These are phyloP conservation scores for Vicugna pacos DNA, from an alignment of 2,113 vertebrate genomes.

Conservation along the genomic window DNA sequence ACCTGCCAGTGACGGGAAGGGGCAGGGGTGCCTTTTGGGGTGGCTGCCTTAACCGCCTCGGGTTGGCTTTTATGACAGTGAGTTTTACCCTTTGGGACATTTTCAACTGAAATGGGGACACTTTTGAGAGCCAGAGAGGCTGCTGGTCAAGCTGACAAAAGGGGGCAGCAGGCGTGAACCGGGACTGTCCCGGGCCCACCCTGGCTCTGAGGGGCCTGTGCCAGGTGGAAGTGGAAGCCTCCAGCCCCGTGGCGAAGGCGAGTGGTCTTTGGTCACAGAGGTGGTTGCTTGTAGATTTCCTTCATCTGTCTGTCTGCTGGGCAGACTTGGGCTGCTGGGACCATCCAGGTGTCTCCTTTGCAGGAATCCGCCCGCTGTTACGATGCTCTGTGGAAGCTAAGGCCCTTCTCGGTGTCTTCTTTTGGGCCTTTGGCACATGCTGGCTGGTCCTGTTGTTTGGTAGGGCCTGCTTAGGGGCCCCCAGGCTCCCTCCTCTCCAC, in stretches of 20 bases:
- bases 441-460: neutral
- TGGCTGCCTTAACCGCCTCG: rapidly evolving
- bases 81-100: neutral
- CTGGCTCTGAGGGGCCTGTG: neutral
- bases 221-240: rapidly evolving
- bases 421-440: neutral
- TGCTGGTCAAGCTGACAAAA: rapidly evolving
- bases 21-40: rapidly evolving
- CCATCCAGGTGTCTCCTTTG: neutral
- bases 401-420: rapidly evolving
- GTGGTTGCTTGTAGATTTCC: rapidly evolving
- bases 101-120: neutral
- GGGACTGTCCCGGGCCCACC: rapidly evolving
- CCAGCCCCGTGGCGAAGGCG: rapidly evolving
- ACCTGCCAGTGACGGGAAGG: rapidly evolving
- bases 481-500: rapidly evolving
- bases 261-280: rapidly evolving
- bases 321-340: neutral
- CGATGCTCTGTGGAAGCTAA: rapidly evolving
- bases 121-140: neutral
- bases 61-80: neutral
- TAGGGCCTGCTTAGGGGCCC: rapidly evolving
- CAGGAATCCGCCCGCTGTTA: neutral
- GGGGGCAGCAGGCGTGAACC: neutral
- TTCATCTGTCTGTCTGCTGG: rapidly evolving